Evolutionary conservation across 2,888 invertebrate genomes (phyloP), one percentile per base, ranked within the genome.

Genomic region (Griposia aprilina): DNA sequence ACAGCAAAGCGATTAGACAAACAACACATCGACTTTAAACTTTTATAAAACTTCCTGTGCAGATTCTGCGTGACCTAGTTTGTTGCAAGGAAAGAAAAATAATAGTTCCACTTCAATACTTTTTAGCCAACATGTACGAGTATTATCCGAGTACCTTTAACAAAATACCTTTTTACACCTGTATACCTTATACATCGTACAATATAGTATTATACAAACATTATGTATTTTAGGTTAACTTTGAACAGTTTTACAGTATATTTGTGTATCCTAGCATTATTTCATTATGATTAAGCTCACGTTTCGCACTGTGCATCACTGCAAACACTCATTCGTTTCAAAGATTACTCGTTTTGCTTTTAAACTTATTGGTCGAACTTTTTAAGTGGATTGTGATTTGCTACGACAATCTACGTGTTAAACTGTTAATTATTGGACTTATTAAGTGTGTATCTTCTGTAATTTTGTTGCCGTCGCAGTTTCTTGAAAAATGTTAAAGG

Each of bases 101-200:
- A 30, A 57, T 41, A 45, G 30, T 4, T 23, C 26, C 6, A 20
- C 48, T 62, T 67, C 8, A 66, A 26, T 55, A 8, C 26, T n/a
- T 74, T 66, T 80, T 67, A 17, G 60, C 60, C 62, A 62, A 62
- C 1, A 57, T 45, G 59, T 76, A 65, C 36, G 10, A 80, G 73
- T 83, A 83, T 83, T 84, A 84, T 50, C 13, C 1, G 10, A 67
- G 76, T 83, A 83, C 72, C 83, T 79, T 63, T 66, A 30, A 66
- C 60, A 63, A 23, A 75, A 65, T 80, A 83, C 63, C 63, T 83
- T 68, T 74, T 55, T 74, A 76, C 30, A 76, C 36, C 10, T 67
- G 17, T 70, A 41, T 59, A 81, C 60, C 55, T 66, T 72, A 78
- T 45, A 63, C 69, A 75, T 67, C n/a, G 20, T 52, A 67, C 30